A percentile compares a stretch with the other conserved stretches of the same genome.
phyloP scores from a whole-genome alignment of 2,113 vertebrate genomes.

The Megalops atlanticus region DNA sequence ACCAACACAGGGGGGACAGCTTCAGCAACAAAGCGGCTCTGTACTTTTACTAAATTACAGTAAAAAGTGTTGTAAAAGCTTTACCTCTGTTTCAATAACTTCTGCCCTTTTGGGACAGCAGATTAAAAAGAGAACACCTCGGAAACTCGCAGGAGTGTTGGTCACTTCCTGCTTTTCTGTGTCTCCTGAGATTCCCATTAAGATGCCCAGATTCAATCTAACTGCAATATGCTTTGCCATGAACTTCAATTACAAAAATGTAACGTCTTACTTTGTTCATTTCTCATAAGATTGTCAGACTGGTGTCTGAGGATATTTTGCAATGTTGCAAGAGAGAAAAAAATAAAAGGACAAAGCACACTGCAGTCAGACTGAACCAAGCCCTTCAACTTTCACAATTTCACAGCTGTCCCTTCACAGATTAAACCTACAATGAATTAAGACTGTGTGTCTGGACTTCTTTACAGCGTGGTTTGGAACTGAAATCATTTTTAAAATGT shows the following conservation, averaged over 20 bases:
- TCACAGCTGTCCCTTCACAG: not conserved
- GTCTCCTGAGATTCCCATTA: not conserved
- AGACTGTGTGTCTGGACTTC: not conserved
- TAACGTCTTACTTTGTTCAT: not conserved
- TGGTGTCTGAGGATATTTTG: not conserved
- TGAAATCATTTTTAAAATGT: not conserved
- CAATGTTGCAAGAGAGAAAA: not conserved
- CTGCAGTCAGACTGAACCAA: not conserved
- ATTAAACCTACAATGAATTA: not conserved
- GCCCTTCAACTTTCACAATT: not conserved
- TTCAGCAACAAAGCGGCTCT: not conserved
- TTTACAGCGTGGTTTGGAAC: not conserved
- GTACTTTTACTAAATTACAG: not conserved
- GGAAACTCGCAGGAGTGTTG: not conserved
- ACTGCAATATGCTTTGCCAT: not conserved
- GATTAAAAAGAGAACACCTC: not conserved
- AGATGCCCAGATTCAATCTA: not conserved
- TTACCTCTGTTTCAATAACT: not conserved
- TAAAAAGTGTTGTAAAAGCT: not conserved
- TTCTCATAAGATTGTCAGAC: not conserved
- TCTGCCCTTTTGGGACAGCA: not conserved
- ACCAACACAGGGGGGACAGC: not conserved
- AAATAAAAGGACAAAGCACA: not conserved
- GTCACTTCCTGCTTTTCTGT: not conserved
- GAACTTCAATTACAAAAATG: not conserved